phyloP scores from a whole-genome alignment of 2,888 invertebrate genomes.

The Apamea epomidion region DNA sequence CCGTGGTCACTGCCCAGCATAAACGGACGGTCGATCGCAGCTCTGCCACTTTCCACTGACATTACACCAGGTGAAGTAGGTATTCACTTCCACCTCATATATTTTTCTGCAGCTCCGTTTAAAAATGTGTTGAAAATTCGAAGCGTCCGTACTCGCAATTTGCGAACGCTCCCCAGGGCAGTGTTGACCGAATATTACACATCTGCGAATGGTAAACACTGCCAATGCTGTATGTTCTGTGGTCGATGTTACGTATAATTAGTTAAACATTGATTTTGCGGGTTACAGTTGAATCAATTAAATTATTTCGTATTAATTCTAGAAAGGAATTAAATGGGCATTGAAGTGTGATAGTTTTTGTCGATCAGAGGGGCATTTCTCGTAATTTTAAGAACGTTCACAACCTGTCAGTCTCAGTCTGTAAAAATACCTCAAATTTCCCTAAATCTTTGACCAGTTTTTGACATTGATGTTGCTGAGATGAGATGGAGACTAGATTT shows the following conservation, averaged over 20 bases:
- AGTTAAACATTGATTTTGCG: conserved; percentile 61
- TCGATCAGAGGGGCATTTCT: not conserved
- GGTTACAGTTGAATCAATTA: conserved; percentile 41
- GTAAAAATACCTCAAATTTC: too few species aligned
- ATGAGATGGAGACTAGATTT: too few species aligned
- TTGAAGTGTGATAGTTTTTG: not conserved
- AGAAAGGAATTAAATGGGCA: conserved; percentile 2
- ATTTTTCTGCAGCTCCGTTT: conserved; percentile 44
- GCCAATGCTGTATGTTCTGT: conserved; percentile 41
- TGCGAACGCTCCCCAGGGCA: conserved; percentile 44
- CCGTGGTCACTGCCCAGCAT: too few species aligned
- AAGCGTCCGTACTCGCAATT: conserved; percentile 38
- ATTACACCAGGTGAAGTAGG: conserved; percentile 11
- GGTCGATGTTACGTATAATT: conserved; percentile 39
- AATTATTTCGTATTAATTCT: conserved; percentile 24
- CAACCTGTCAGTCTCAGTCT: not conserved
- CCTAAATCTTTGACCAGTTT: too few species aligned
- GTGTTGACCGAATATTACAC: conserved; percentile 59
- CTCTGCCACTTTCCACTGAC: not conserved
- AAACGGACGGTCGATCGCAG: not conserved
- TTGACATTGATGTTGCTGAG: too few species aligned
- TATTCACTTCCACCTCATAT: conserved; percentile 37
- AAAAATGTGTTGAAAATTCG: conserved; percentile 57
- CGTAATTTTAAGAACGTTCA: not conserved
- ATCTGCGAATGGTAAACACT: conserved; percentile 44